A percentile compares a stretch with the other conserved stretches of the same genome.
Evolutionary conservation across 1,140 invertebrate genomes (phyloP).

Genomic region (Drosophila sturtevanti): DNA sequence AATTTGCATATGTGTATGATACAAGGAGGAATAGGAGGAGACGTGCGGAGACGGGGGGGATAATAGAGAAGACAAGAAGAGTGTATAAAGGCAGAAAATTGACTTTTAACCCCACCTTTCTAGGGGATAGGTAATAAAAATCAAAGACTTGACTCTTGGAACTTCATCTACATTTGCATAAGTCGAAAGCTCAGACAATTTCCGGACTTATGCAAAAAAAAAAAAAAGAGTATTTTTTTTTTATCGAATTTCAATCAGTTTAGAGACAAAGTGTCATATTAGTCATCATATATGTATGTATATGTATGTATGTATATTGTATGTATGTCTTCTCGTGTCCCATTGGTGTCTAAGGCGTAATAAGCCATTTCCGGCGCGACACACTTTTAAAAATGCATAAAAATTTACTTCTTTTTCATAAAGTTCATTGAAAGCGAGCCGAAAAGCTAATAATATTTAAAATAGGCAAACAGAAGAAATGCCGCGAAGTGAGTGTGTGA

Average conservation of each 20-base stretch:
- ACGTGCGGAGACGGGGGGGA: too few relatives aligned
- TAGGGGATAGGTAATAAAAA: conserved; percentile 32
- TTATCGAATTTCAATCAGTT: neutral
- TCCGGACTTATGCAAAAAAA: neutral
- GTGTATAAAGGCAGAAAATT: neutral
- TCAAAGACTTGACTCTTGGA: conserved; percentile 22
- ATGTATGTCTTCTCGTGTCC: conserved; percentile 5
- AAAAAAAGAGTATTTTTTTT: neutral
- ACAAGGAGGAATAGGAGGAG: neutral
- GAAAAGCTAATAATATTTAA: conserved; percentile 52
- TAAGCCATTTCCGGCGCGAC: conserved; percentile 58
- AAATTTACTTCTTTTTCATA: conserved; percentile 64
- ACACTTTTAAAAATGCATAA: conserved; percentile 53
- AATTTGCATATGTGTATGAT: conserved; percentile 7
- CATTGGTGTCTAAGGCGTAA: conserved; percentile 37
- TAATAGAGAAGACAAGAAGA: too few relatives aligned
- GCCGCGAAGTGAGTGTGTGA: neutral
- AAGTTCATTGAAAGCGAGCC: conserved; percentile 20
- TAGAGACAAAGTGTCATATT: conserved; percentile 15
- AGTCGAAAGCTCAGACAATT: conserved; percentile 19
- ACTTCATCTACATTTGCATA: conserved; percentile 42
- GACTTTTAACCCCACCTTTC: conserved; percentile 3
- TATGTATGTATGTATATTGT: too few relatives aligned
- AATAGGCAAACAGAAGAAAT: conserved; percentile 31
- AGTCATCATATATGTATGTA: conserved; percentile 27